Percentiles rank a stretch among this genome's conserved stretches.
Conservation (phyloP, 2,888 invertebrate genomes). For the Trachelus stipa region DNA sequence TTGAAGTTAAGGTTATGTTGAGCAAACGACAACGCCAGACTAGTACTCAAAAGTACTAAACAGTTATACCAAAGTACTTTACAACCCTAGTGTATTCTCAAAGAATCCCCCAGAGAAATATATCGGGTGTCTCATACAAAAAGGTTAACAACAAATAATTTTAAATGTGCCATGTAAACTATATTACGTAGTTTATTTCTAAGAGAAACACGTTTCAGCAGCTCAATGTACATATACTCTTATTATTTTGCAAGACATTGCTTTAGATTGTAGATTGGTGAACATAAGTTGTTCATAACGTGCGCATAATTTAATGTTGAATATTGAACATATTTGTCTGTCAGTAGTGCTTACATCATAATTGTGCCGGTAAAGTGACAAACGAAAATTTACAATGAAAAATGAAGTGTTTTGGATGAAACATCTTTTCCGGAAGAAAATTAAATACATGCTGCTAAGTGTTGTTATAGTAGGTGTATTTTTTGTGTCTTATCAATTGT, state of each 20-base stretch:
- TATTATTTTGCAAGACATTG: neutral
- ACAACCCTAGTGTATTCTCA: neutral
- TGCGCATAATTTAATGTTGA: neutral
- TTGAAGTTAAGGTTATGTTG: neutral
- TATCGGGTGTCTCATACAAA: neutral
- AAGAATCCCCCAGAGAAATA: neutral
- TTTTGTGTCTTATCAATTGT: conserved; percentile 62
- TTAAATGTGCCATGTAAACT: neutral
- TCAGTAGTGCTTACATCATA: neutral
- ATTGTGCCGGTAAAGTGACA: neutral
- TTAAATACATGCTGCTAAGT: conserved; percentile 63
- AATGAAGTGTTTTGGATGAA: conserved; percentile 36
- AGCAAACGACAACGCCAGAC: neutral
- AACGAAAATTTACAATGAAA: conserved; percentile 29
- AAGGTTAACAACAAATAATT: neutral
- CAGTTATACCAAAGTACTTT: neutral
- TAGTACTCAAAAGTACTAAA: neutral
- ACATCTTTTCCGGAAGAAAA: conserved; percentile 50
- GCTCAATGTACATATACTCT: neutral
- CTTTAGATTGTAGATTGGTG: neutral
- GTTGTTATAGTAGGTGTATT: conserved; percentile 64
- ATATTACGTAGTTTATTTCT: neutral
- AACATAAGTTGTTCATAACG: neutral
- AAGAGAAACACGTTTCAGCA: neutral
- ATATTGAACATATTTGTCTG: neutral